Evolutionary conservation across 2,113 vertebrate species (phyloP), one percentile per base, ranked within the genome.

Genomic region (Scophthalmus maximus): DNA sequence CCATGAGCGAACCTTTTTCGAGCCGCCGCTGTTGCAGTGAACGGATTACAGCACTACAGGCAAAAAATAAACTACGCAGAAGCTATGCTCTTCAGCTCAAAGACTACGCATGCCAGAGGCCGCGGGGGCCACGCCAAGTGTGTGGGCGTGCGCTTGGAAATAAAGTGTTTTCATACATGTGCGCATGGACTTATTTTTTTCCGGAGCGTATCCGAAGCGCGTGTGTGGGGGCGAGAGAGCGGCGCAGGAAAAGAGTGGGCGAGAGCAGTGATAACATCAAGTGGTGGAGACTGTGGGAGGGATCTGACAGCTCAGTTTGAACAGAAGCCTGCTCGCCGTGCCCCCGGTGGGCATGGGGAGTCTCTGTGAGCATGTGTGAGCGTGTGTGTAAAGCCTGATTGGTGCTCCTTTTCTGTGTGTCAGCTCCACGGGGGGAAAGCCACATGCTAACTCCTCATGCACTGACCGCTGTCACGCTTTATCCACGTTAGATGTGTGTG

Each of bases 361-460:
- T 49, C 26, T 68, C 40, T 59, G 52, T 58, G 60, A 53, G 60
- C 27, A 18, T 57, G 42, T 40, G 26, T 51, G 38, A 25, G 29
- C 55, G 47, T 27, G 42, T 58, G 53, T 42, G 36, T 32, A 14
- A 52, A 58, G n/a, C 49, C 40, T 51, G 23, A 72, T 57, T 49
- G 25, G 59, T 76, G 49, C 52, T 58, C 59, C 62, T 77, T 76
- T 81, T 61, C 26, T 59, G 23, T 49, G 36, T 71, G 71, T 84
- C 84, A 84, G 79, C 82, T 82, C 81, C 70, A 69, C 53, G 14
- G 73, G 75, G 73, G 73, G 38, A 51, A 5, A 44, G 34, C 69
- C 81, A 84, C 83, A 69, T 84, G 81, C 69, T 70, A 53, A 78
- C 51, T 55, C 29, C 30, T 69, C 29, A 25, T 58, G 69, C 49